phyloP scores from a whole-genome alignment of 2,888 invertebrate species.

The Psylliodes chrysocephalus region DNA sequence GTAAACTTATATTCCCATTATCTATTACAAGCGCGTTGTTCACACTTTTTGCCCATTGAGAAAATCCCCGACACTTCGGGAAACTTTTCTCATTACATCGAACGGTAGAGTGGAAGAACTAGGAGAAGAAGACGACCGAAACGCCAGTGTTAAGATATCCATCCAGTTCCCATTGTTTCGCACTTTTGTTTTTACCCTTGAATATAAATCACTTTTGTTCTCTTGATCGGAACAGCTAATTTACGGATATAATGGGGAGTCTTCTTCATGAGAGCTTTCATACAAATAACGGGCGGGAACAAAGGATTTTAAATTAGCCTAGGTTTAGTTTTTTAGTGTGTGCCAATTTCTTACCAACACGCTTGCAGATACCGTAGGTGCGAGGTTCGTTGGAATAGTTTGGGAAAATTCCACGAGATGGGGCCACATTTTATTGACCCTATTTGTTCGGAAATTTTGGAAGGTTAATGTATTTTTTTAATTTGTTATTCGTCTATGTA shows the following conservation, averaged over 20 bases:
- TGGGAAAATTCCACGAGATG: too few species aligned
- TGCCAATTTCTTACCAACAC: too few species aligned
- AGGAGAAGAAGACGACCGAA: neutral
- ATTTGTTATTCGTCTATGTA: too few species aligned
- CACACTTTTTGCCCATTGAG: slow-evolving; percentile 21
- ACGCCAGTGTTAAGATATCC: slow-evolving; percentile 4
- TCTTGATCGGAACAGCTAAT: slow-evolving; percentile 10
- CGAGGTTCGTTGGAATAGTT: too few species aligned
- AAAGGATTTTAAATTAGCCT: neutral
- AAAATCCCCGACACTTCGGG: slow-evolving; percentile 1
- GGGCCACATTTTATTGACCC: too few species aligned
- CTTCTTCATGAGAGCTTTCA: neutral
- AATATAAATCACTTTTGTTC: slow-evolving; percentile 12
- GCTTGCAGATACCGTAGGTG: too few species aligned
- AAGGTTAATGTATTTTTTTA: too few species aligned
- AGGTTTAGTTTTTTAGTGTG: too few species aligned
- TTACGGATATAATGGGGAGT: neutral
- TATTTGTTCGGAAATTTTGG: too few species aligned
- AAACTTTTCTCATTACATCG: slow-evolving; percentile 18
- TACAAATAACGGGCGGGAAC: too few species aligned
- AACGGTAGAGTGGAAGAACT: neutral
- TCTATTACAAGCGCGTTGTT: slow-evolving; percentile 2
- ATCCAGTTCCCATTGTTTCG: neutral
- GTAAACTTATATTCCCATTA: slow-evolving; percentile 25
- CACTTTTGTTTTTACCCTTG: slow-evolving; percentile 14